Conservation (phyloP, 2,888 invertebrate genomes). For the Catocala fraxini region DNA sequence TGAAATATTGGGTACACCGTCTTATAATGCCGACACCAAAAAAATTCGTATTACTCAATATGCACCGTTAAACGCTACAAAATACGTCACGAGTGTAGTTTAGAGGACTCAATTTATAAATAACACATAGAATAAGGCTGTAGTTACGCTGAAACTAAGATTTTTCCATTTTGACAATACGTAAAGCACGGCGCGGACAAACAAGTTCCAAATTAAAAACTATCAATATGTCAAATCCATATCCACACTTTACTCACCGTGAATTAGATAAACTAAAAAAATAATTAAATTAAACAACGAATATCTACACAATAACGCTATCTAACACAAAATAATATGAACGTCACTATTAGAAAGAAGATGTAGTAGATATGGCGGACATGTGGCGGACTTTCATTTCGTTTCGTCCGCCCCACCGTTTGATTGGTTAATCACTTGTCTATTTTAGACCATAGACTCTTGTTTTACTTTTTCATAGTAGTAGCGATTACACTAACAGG, state of each 20-base stretch:
- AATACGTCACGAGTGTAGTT: conserved; percentile 47
- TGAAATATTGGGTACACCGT: conserved; percentile 64
- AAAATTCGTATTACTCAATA: conserved; percentile 47
- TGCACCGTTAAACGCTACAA: conserved; percentile 48
- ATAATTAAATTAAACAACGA: conserved; percentile 82
- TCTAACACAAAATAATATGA: conserved; percentile 82
- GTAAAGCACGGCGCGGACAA: conserved; percentile 77
- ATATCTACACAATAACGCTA: conserved; percentile 78
- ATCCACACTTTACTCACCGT: conserved; percentile 73
- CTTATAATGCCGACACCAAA: conserved; percentile 57
- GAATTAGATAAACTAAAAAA: conserved; percentile 74
- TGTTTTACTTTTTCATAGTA: conserved; percentile 35
- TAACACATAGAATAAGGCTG: conserved; percentile 60
- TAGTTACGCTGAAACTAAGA: conserved; percentile 62
- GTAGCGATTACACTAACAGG: conserved; percentile 22
- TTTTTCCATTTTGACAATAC: conserved; percentile 82
- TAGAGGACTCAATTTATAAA: conserved; percentile 47
- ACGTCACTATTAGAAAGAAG: conserved; percentile 82
- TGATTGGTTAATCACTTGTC: conserved; percentile 58
- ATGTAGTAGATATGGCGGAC: conserved; percentile 85
- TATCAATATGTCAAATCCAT: conserved; percentile 57
- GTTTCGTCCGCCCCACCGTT: conserved; percentile 66
- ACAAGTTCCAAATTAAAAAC: conserved; percentile 70
- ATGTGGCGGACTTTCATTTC: conserved; percentile 84
- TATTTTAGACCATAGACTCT: conserved; percentile 51